phyloP scores from a whole-genome alignment of 2,113 vertebrate genomes.

The Trinectes maculatus region DNA sequence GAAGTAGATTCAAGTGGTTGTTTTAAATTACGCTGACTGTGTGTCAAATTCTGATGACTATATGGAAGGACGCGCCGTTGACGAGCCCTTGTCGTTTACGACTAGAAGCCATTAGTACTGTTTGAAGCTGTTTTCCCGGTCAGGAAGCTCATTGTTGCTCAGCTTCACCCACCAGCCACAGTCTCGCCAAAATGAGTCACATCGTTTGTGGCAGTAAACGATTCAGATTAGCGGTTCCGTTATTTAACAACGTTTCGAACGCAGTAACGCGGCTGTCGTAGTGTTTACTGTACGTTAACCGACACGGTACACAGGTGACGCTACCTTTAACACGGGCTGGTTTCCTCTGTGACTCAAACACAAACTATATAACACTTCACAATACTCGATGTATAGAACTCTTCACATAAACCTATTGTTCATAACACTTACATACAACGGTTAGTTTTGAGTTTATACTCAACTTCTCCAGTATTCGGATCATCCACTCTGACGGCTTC shows the following conservation, averaged over 20 bases:
- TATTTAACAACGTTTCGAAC: not conserved
- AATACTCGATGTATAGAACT: not conserved
- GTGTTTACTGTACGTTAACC: not conserved
- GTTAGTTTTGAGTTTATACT: not conserved
- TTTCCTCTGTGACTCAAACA: not conserved
- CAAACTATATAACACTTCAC: not conserved
- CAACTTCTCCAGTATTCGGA: constrained; percentile 34
- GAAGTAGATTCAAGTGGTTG: too few species aligned
- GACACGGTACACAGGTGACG: too few species aligned
- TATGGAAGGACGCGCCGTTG: too few species aligned
- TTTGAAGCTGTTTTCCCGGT: not conserved
- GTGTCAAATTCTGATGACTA: too few species aligned
- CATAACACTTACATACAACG: not conserved
- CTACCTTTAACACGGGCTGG: not conserved
- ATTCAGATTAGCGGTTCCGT: not conserved
- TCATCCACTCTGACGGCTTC: constrained; percentile 25
- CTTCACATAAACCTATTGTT: fast-evolving
- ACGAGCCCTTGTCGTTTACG: too few species aligned
- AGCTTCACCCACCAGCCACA: not conserved
- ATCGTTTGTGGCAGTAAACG: not conserved
- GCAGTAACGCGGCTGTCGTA: not conserved
- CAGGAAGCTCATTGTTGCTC: not conserved
- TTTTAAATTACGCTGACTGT: too few species aligned
- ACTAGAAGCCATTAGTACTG: too few species aligned
- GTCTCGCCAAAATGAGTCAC: constrained; percentile 17